Conservation (phyloP, 2,113 vertebrate genomes). For the Burhinus bistriatus region DNA sequence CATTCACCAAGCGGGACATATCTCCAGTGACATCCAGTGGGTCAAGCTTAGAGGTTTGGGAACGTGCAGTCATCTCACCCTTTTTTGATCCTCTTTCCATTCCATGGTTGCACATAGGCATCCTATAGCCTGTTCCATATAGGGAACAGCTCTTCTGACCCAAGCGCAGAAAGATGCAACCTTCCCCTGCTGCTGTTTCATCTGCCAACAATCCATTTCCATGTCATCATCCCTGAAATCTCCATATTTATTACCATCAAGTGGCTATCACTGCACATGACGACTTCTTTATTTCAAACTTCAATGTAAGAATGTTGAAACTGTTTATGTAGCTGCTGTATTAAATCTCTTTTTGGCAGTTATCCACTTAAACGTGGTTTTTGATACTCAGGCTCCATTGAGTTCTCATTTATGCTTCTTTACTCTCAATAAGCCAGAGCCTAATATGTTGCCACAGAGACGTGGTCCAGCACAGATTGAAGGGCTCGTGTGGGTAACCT, state of each 20-base stretch:
- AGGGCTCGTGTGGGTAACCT: background rate
- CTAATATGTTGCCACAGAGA: background rate
- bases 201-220: accelerated
- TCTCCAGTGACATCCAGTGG: background rate
- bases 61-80: background rate
- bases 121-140: background rate
- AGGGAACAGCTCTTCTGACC: background rate
- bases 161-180: accelerated
- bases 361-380: background rate
- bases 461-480: accelerated
- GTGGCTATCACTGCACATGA: background rate
- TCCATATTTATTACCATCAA: background rate
- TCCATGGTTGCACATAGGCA: background rate
- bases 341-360: background rate
- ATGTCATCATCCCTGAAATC: background rate
- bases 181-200: background rate
- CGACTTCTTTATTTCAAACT: background rate
- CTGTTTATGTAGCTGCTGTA: background rate
- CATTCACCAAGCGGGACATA: background rate
- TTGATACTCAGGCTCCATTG: background rate
- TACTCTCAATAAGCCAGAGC: background rate
- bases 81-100: background rate
- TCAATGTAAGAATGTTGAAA: background rate
- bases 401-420: background rate
- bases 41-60: background rate